These are phyloP conservation scores for Parnassius orleans DNA, from an alignment of 2,888 invertebrate species.

Conservation along the genomic window DNA sequence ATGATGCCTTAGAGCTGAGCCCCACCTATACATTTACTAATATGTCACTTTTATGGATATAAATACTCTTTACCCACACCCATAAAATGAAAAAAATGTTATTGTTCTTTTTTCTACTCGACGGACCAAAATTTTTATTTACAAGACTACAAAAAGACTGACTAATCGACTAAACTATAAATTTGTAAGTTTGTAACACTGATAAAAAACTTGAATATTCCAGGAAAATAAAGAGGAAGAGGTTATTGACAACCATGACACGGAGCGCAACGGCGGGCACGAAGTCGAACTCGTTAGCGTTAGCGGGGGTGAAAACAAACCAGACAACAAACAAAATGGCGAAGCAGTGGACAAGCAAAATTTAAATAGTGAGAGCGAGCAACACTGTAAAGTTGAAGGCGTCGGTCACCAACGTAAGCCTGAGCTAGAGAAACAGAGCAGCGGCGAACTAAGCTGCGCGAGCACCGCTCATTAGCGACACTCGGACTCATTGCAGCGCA, in stretches of 20 bases:
- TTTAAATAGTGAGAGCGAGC: background rate
- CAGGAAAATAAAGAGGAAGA: background rate
- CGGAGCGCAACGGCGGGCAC: slow-evolving; percentile 3
- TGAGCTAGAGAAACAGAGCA: background rate
- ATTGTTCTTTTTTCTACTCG: background rate
- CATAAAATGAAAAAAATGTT: background rate
- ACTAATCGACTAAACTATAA: no score
- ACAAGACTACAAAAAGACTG: no score
- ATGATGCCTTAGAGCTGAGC: no score
- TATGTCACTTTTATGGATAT: no score
- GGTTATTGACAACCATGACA: background rate
- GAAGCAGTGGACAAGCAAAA: background rate
- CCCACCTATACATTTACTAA: no score
- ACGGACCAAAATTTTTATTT: no score
- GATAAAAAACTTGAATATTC: no score
- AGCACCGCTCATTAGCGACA: background rate
- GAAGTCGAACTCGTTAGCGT: background rate
- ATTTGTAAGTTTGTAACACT: no score
- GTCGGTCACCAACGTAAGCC: background rate
- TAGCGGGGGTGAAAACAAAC: background rate
- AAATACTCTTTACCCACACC: no score
- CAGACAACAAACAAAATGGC: background rate
- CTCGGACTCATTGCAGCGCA: background rate
- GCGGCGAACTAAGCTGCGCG: background rate
- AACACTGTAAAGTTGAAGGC: background rate